A percentile compares a stretch with the other conserved stretches of the same genome.
phyloP scores from a whole-genome alignment of 2,888 invertebrate genomes.

The Hirtodrosophila confusa region DNA sequence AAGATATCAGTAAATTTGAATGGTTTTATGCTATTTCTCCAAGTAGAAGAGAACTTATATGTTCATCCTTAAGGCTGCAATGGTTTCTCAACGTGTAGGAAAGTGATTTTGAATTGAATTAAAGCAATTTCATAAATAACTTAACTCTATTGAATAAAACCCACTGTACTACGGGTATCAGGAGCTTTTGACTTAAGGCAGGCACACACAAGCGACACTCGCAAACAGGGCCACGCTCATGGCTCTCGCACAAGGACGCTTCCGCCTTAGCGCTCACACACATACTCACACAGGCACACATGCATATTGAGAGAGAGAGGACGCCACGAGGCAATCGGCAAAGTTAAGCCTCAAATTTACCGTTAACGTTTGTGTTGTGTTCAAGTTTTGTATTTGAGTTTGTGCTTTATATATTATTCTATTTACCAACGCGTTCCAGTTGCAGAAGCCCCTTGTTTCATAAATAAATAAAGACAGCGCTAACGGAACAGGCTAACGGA shows the following conservation, averaged over 20 bases:
- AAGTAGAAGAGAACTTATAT: too few relatives aligned
- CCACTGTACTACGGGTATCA: conserved; percentile 46
- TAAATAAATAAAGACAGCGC: conserved; percentile 47
- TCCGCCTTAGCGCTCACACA: conserved; percentile 57
- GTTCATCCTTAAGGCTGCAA: too few relatives aligned
- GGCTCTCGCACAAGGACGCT: conserved; percentile 68
- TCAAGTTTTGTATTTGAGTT: conserved; percentile 62
- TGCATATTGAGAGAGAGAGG: conserved; percentile 5
- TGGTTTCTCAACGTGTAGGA: too few relatives aligned
- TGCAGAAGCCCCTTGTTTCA: conserved; percentile 4
- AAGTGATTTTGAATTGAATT: neutral
- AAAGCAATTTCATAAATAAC: neutral
- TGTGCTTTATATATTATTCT: conserved; percentile 57
- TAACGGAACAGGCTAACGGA: conserved; percentile 42
- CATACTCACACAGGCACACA: conserved; percentile 4
- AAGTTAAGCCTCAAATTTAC: conserved; percentile 67
- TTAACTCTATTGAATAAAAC: neutral
- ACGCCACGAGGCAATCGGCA: conserved; percentile 48
- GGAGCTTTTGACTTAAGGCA: conserved; percentile 47
- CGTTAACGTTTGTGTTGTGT: conserved; percentile 70
- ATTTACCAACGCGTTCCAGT: conserved; percentile 57
- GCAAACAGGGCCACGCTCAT: conserved; percentile 48
- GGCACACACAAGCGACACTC: conserved; percentile 11
- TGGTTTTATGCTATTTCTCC: too few relatives aligned
- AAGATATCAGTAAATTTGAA: too few relatives aligned